Evolutionary conservation across 2,113 vertebrate species (phyloP).

Genomic region (Cyanistes caeruleus): DNA sequence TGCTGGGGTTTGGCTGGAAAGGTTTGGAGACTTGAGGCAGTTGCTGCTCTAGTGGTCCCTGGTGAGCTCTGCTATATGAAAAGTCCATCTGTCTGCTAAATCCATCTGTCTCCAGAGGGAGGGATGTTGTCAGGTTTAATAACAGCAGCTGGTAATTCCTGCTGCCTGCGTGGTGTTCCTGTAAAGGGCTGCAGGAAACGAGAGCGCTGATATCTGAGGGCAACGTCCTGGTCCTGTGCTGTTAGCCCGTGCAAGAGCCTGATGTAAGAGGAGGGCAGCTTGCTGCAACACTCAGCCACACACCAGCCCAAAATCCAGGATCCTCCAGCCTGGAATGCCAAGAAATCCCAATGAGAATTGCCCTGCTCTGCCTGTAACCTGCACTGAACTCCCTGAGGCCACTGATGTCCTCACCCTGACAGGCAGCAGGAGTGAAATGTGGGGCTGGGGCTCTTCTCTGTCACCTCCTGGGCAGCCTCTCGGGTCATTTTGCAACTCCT

Average conservation of each 20-base stretch:
- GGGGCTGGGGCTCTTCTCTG: background rate
- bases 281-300: background rate
- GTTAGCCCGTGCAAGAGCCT: background rate
- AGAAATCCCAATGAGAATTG: background rate
- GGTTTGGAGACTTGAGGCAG: background rate
- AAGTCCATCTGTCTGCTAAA: background rate
- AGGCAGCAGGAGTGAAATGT: background rate
- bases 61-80: background rate
- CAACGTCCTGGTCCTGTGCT: background rate
- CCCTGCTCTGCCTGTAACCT: background rate
- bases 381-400: rapidly evolving
- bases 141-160: background rate
- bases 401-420: rapidly evolving
- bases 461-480: background rate
- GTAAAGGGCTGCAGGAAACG: background rate
- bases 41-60: background rate
- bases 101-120: background rate
- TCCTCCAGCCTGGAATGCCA: background rate
- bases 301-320: background rate
- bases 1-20: background rate
- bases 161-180: background rate
- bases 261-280: background rate
- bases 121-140: background rate
- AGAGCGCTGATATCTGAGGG: background rate
- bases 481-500: background rate